Base-by-base conservation (phyloP, 2,888 invertebrate species). In the Hypercompe scribonia region DNA sequence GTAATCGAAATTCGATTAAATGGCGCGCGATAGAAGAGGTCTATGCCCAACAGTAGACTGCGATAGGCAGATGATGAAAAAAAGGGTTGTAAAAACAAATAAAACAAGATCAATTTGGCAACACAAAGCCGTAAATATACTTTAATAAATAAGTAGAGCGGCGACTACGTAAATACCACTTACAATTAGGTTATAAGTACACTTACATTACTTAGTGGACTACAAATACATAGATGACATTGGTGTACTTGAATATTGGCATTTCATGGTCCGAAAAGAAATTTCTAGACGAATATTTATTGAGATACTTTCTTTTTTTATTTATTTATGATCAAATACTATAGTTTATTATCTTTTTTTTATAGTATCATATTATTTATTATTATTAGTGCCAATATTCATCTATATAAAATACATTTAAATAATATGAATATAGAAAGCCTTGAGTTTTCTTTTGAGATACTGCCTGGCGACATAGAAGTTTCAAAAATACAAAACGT, bases 121-220 rank as follows among this genome's bases (percentile, higher is more conserved):
- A 80, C 86, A 87, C 87, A 86, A 89, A 87, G 88, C 89, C 86
- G 73, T 79, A 80, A 84, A 83, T 74, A 80, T 87, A 87, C 78
- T 86, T 83, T 78, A 84, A 82, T 83, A 81, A 82, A 81, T 39
- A 70, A 39, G 63, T 80, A 78, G 77, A 76, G 80, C 77, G 15
- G 68, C 81, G 69, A 81, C 74, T 72, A n/a, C 71, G 81, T 75
- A 74, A 79, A 83, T 84, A 75, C 81, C 71, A 78, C 67, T 80
- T 78, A 70, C 73, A 36, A 54, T 78, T 81, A 82, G 65, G 68
- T 76, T 76, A 75, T 34, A 75, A 74, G 75, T 78, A 77, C 69
- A 77, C 71, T 61, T 69, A 71, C 24, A 61, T 61, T 61, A 31
- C 61, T 31, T 61, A 61, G 7, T 61, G 15, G 18, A 31, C 61